A percentile compares a stretch with the other conserved stretches of the same genome.
These are phyloP conservation scores for Lacerta bilineata DNA, from an alignment of 2,797 vertebrate genomes.

Conservation along the genomic window DNA sequence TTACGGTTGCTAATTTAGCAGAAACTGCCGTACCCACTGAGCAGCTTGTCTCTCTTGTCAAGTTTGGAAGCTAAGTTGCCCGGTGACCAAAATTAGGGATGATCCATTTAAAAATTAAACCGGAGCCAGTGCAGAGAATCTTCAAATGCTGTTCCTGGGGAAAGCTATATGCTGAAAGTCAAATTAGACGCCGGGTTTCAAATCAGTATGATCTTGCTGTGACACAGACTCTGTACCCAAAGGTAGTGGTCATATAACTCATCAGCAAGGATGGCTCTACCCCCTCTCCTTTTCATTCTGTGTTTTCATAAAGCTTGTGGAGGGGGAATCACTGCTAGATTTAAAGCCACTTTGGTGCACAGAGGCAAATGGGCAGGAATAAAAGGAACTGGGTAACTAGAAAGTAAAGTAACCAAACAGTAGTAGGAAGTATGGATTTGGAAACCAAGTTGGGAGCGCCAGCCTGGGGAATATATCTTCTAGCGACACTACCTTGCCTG, in stretches of 20 bases:
- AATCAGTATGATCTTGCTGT: not conserved
- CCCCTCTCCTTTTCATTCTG: not conserved
- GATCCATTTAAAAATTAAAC: not conserved
- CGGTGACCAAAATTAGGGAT: not conserved
- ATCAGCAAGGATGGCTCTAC: not conserved
- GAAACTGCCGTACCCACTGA: not conserved
- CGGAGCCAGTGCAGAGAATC: not conserved
- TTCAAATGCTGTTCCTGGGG: not conserved
- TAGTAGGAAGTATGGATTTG: not conserved
- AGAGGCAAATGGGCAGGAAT: not conserved
- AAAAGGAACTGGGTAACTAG: not conserved
- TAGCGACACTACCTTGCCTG: not conserved
- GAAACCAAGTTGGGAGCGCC: not conserved
- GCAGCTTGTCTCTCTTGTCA: not conserved
- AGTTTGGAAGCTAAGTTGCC: not conserved
- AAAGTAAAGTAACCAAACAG: not conserved
- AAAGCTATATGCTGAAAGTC: not conserved
- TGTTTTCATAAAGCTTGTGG: not conserved
- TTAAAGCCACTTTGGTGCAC: too few relatives aligned
- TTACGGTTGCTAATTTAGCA: not conserved
- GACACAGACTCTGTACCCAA: not conserved
- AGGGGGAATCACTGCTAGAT: too few relatives aligned
- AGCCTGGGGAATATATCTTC: not conserved
- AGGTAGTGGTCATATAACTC: not conserved
- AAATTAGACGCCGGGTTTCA: not conserved